Base-by-base conservation (phyloP, 1,140 invertebrate species). In the Acyrthosiphon pisum region DNA sequence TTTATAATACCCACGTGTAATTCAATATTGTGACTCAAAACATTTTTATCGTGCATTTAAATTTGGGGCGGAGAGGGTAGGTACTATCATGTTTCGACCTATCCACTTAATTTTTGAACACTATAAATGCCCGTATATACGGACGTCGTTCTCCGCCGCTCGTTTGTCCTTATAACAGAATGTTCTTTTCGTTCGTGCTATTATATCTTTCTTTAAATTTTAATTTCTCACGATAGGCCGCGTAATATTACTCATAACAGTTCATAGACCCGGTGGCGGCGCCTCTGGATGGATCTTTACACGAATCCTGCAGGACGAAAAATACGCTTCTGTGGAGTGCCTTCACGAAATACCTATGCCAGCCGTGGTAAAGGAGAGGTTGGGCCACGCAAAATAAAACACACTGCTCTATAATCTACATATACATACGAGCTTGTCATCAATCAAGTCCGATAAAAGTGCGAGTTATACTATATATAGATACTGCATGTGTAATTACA, bases 281-380 rank as follows among this genome's bases (percentile, higher is more conserved):
- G 30, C 4, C 8, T 4, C 0, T 60, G 30, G 56, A 60, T 0
- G 23, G 0, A 26, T 1, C 8, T 60, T 9, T 9, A 1, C 23
- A 60, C 3, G 56, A 60, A 60, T 30, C 8, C 56, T 60, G 26
- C 26, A 60, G 56, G 26, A 60, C 26, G 56, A 60, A 60, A 60
- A 60, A 60, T 60, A 60, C 56, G 26, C 46, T 48, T 48, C 7
- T 48, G 11, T 11, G 11, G 9, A 48, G 46, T 48, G 46, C 46
- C 46, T 48, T 9, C 11, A 2, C 1, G 2, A 37, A 37, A 11
- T 9, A 9, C 9, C 1, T 48, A 48, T 48, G 11, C 46, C 46
- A 0, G 46, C 26, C 8, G 2, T 8, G 56, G 56, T 26, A 26
- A 8, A 7, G 11, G 56, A 30, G 26, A 60, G 26, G 56, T 60